These are phyloP conservation scores for Lordiphosa collinella DNA, from an alignment of 1,140 invertebrate species.

Conservation along the genomic window DNA sequence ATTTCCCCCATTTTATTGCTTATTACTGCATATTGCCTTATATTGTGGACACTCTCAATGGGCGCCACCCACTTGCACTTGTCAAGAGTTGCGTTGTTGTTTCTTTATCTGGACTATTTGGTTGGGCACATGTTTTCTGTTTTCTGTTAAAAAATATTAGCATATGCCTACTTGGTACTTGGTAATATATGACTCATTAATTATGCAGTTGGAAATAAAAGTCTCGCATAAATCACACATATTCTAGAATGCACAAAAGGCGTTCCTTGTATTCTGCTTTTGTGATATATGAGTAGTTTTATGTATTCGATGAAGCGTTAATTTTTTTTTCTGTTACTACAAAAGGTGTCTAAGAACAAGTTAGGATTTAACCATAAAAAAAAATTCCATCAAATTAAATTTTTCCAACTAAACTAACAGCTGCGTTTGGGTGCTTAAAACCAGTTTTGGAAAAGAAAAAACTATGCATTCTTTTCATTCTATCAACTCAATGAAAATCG, in stretches of 20 bases:
- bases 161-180: conserved; percentile 1
- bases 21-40: conserved; percentile 50
- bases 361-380: neutral
- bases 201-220: conserved; percentile 44
- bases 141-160: conserved; percentile 29
- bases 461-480: conserved; percentile 18
- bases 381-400: neutral
- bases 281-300: conserved; percentile 47
- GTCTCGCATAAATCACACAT: conserved; percentile 51
- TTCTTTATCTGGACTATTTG: neutral
- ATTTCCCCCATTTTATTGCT: conserved; percentile 66
- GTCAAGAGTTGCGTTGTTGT: neutral
- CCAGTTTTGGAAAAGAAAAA: conserved; percentile 34
- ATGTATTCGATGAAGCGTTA: conserved; percentile 41
- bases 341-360: conserved; percentile 37
- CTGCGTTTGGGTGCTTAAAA: conserved; percentile 12
- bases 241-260: neutral
- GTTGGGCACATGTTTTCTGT: conserved; percentile 23
- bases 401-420: conserved; percentile 14
- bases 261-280: conserved; percentile 1
- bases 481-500: conserved; percentile 17
- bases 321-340: conserved; percentile 24
- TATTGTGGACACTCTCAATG: conserved; percentile 27
- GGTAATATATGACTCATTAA: conserved; percentile 38
- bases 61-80: conserved; percentile 35